Evolutionary conservation across 2,113 vertebrate species (phyloP), one percentile per base, ranked within the genome.

Genomic region (Amphiprion ocellaris): DNA sequence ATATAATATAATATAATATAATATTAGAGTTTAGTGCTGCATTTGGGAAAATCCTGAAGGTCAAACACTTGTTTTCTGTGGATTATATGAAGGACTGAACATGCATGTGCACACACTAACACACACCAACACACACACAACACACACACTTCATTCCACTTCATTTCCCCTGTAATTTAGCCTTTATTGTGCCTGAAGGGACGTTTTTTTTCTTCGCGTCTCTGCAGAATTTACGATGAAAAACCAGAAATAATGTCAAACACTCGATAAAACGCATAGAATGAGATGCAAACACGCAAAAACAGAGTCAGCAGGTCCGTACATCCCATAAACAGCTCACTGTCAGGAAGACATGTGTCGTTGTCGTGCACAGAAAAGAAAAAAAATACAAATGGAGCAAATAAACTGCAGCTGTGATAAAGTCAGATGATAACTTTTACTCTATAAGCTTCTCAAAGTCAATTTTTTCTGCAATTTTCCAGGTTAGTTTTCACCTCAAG

Each of bases 121-220:
- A 65, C 47, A 37, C 19, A 64, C 66, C 21, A 21, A 21, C 21
- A 21, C 47, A 19, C 59, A 41, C 37, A 33, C 21, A 58, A 5
- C 21, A 24, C 39, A 65, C 47, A 37, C 19, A 64, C 66, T 81
- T 77, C 52, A 74, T 58, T 72, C 61, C 21, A 55, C 12, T 59
- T 59, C 16, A 69, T 64, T 85, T 69, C 69, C 72, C 76, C 68
- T 85, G 81, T 81, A 82, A 69, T 80, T 70, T 19, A 70, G 64
- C 21, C 30, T 73, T 77, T 74, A 58, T 74, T 30, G 54, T 75
- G 75, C 79, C 82, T 44, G 52, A 50, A 66, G 72, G 69, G 9
- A 3, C 30, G 10, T 56, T 33, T 37, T 33, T 37, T 17, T 2
- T 14, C 71, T 75, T 61, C 26, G 60, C 28, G 59, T 70, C 14